Conservation (phyloP, 2,888 invertebrate genomes). For the Muschampia staudingeri region DNA sequence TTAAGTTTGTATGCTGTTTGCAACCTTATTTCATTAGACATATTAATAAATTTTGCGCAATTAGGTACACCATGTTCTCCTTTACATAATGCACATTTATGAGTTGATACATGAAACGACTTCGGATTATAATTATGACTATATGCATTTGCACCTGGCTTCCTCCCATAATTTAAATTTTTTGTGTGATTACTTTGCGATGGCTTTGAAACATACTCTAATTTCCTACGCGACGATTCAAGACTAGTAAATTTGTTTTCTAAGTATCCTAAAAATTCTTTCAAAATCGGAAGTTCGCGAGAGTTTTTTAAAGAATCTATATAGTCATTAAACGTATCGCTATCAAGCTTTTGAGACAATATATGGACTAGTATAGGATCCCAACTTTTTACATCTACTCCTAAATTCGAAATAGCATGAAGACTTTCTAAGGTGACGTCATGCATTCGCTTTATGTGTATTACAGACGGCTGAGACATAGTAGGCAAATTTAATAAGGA, state of each 20-base stretch:
- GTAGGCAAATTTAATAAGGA: neutral
- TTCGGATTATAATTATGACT: no score
- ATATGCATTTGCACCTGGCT: no score
- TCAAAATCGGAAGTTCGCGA: slow-evolving; percentile 32
- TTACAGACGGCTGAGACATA: neutral
- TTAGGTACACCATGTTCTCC: no score
- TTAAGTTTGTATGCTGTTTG: neutral
- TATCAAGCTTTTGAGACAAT: slow-evolving; percentile 10
- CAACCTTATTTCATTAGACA: no score
- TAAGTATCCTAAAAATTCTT: slow-evolving; percentile 49
- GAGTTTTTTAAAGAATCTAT: slow-evolving; percentile 28
- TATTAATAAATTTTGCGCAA: no score
- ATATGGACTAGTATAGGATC: slow-evolving; percentile 10
- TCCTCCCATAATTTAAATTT: neutral
- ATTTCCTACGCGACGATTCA: slow-evolving; percentile 26
- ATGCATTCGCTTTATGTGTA: slow-evolving; percentile 1
- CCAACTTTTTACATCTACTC: slow-evolving; percentile 7
- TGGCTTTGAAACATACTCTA: neutral
- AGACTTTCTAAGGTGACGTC: neutral
- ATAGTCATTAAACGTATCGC: neutral
- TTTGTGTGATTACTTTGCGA: neutral
- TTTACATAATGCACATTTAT: no score
- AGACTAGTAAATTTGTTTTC: slow-evolving; percentile 49
- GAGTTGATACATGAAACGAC: no score
- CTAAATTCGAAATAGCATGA: slow-evolving; percentile 3